Conservation (phyloP, 2,888 invertebrate species). For the Cyrtodaria siliqua region DNA sequence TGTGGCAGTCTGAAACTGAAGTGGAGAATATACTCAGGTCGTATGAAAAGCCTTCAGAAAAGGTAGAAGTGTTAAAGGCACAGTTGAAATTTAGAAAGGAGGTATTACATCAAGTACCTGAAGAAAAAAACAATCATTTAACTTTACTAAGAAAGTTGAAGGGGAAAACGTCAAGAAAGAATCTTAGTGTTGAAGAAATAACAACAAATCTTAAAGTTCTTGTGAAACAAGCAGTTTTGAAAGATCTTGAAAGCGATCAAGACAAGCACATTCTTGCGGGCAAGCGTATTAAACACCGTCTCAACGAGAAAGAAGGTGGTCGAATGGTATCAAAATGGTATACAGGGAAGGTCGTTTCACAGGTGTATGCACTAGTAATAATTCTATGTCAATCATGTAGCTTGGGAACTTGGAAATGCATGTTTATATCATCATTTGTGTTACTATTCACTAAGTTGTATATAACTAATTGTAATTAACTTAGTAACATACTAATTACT, state of each 20-base stretch:
- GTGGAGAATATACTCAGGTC: conserved; percentile 30
- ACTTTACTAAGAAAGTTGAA: no score
- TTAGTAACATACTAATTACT: no score
- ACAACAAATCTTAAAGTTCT: conserved; percentile 5
- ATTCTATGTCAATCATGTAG: no score
- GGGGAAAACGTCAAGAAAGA: conserved; percentile 8
- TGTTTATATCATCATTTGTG: no score
- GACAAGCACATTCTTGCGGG: conserved; percentile 11
- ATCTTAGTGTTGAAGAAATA: conserved; percentile 3
- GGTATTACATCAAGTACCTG: conserved; percentile 27
- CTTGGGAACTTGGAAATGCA: no score
- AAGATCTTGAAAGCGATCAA: neutral
- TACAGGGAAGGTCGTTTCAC: no score
- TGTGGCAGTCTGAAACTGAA: conserved; percentile 30
- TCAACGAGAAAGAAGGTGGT: conserved; percentile 1
- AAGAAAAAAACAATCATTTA: conserved; percentile 15
- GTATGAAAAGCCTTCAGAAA: conserved; percentile 2
- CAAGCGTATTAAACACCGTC: conserved; percentile 19
- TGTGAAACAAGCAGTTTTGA: conserved; percentile 6
- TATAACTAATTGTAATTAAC: no score
- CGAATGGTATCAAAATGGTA: no score
- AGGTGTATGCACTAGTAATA: no score
- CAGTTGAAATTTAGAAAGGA: conserved; percentile 33
- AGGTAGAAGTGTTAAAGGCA: conserved; percentile 18
- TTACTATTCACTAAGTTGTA: no score